Evolutionary conservation across 2,113 vertebrate genomes (phyloP).

Genomic region (Caloenas nicobarica): DNA sequence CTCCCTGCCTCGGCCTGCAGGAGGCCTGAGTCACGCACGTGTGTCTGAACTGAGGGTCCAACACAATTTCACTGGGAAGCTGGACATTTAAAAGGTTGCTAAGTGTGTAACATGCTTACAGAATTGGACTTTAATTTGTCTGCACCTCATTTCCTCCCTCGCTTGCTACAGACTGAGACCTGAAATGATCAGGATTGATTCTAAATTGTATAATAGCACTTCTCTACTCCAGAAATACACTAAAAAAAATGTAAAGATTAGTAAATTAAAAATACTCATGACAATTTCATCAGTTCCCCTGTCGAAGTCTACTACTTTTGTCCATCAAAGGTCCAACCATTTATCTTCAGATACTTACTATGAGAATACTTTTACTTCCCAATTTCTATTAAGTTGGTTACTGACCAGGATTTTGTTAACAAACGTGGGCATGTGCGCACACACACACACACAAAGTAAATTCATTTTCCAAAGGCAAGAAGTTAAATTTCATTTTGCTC

Average conservation of each 20-base stretch:
- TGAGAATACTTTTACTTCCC: not conserved
- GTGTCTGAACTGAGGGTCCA: not conserved
- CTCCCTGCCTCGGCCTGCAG: not conserved
- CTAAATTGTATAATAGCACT: not conserved
- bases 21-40: rapidly evolving
- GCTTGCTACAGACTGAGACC: not conserved
- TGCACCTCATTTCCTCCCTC: not conserved
- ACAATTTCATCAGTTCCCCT: not conserved
- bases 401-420: not conserved
- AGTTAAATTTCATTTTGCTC: not conserved
- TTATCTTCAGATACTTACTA: not conserved
- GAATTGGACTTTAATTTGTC: not conserved
- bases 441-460: not conserved
- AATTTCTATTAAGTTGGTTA: not conserved
- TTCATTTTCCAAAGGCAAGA: not conserved
- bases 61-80: not conserved
- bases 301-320: not conserved
- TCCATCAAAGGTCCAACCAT: not conserved
- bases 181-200: not conserved
- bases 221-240: not conserved
- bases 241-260: not conserved
- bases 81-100: not conserved
- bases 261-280: not conserved
- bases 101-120: not conserved
- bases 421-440: not conserved